A percentile compares a stretch with the other conserved stretches of the same genome.
These are phyloP conservation scores for Choloepus didactylus DNA, from an alignment of 2,797 vertebrate species.

Conservation along the genomic window DNA sequence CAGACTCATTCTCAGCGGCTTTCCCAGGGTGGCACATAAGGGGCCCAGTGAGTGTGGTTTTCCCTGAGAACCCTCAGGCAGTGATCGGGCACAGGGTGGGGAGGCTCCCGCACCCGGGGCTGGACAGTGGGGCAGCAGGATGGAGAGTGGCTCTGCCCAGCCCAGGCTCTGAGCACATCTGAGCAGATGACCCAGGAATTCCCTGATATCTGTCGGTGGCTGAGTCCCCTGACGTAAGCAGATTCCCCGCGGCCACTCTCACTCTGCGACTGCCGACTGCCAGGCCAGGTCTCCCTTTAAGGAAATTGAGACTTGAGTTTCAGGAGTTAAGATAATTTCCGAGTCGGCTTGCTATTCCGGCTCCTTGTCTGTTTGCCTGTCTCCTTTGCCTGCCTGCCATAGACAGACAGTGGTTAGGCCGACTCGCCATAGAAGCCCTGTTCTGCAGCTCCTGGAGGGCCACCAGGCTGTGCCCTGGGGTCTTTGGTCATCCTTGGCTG, in stretches of 20 bases:
- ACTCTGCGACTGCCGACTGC: neutral
- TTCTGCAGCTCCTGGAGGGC: neutral
- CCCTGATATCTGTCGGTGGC: neutral
- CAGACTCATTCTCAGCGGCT: neutral
- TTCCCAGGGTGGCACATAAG: neutral
- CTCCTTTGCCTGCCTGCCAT: neutral
- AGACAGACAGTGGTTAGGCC: neutral
- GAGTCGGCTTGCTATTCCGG: neutral
- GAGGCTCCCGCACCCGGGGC: neutral
- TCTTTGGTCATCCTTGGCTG: neutral
- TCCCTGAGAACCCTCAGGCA: neutral
- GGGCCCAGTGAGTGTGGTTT: neutral
- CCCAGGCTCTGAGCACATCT: neutral
- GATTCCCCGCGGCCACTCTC: neutral
- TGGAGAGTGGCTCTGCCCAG: neutral
- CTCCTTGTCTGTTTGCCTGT: neutral
- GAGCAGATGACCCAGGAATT: conserved; percentile 52
- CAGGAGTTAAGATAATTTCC: conserved; percentile 30
- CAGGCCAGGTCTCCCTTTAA: neutral
- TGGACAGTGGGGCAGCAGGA: neutral
- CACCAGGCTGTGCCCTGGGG: neutral
- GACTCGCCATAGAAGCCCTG: neutral
- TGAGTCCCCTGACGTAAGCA: neutral
- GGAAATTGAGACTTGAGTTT: conserved; percentile 49
- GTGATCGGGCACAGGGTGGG: accelerated